phyloP scores from a whole-genome alignment of 2,888 invertebrate genomes.

The Empis stercorea region DNA sequence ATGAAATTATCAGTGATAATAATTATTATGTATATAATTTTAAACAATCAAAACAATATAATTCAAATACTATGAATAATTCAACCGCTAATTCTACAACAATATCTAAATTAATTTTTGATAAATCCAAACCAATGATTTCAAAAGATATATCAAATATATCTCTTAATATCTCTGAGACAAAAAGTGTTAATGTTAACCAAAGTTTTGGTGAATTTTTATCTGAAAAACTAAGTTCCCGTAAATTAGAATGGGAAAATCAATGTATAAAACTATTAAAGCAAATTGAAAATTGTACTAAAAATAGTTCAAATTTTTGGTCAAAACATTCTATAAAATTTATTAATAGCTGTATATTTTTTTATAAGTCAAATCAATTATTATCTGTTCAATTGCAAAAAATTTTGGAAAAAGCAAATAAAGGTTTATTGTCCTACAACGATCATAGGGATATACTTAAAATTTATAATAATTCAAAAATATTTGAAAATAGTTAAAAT shows the following conservation, averaged over 20 bases:
- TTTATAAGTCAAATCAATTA: slow-evolving; percentile 6
- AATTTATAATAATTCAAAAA: too few species aligned
- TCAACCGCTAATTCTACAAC: slow-evolving; percentile 2
- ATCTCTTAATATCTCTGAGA: neutral
- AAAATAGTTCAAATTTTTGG: slow-evolving; percentile 16
- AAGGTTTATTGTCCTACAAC: slow-evolving; percentile 30
- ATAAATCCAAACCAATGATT: neutral
- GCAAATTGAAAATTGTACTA: slow-evolving; percentile 10
- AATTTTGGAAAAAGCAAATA: slow-evolving; percentile 24
- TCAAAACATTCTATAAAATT: slow-evolving; percentile 30
- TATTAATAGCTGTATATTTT: slow-evolving; percentile 21
- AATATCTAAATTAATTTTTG: neutral
- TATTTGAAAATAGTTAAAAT: too few species aligned
- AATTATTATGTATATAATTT: slow-evolving; percentile 6
- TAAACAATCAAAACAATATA: slow-evolving; percentile 1
- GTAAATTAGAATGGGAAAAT: slow-evolving; percentile 11
- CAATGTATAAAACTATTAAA: slow-evolving; percentile 17
- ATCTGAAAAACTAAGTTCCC: too few species aligned
- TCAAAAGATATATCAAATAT: neutral
- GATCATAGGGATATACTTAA: slow-evolving; percentile 20
- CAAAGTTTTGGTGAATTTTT: neutral
- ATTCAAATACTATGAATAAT: slow-evolving; percentile 9
- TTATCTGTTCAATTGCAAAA: slow-evolving; percentile 21
- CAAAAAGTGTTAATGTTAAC: neutral
- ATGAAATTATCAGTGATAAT: slow-evolving; percentile 8